Percentiles rank a stretch among this genome's conserved stretches.
Conservation (phyloP, 2,797 vertebrate genomes). For the Gallinago stenura region DNA sequence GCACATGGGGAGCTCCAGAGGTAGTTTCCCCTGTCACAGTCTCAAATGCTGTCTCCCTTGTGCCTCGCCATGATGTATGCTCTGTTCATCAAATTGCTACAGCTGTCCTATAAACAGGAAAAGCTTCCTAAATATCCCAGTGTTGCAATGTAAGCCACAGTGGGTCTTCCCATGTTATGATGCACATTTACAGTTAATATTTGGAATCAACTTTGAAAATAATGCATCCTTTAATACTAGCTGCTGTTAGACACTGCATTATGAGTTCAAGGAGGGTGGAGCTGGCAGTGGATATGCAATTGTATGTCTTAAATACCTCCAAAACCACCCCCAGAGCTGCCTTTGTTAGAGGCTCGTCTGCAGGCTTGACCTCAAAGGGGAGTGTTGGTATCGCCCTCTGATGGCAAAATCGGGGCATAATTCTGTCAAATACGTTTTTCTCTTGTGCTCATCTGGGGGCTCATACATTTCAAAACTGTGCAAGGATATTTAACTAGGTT, state of each 20-base stretch:
- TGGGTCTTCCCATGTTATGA: not conserved
- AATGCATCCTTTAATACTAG: slow-evolving; percentile 14
- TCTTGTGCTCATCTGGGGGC: not conserved
- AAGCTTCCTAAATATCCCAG: slow-evolving; percentile 33
- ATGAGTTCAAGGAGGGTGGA: not conserved
- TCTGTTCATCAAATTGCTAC: slow-evolving; percentile 47
- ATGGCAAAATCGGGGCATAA: slow-evolving; percentile 32
- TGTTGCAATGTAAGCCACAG: slow-evolving; percentile 13
- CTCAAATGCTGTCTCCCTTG: slow-evolving; percentile 48
- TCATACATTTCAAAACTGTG: not conserved
- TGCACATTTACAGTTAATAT: slow-evolving; percentile 53
- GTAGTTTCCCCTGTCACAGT: slow-evolving; percentile 51
- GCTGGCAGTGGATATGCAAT: slow-evolving; percentile 8
- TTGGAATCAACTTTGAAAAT: slow-evolving; percentile 47
- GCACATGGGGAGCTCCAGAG: slow-evolving; percentile 56
- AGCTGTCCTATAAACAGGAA: slow-evolving; percentile 54
- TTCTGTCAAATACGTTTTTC: not conserved
- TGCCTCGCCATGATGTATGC: slow-evolving; percentile 36
- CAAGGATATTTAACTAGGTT: not conserved
- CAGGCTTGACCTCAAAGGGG: slow-evolving; percentile 40
- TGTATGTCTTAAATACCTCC: slow-evolving; percentile 11
- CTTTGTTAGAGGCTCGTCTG: not conserved
- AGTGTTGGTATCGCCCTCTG: slow-evolving; percentile 56
- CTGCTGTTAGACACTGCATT: slow-evolving; percentile 31
- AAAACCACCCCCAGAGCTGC: not conserved